Conservation (phyloP, 2,113 vertebrate genomes). For the Salvelinus fontinalis region DNA sequence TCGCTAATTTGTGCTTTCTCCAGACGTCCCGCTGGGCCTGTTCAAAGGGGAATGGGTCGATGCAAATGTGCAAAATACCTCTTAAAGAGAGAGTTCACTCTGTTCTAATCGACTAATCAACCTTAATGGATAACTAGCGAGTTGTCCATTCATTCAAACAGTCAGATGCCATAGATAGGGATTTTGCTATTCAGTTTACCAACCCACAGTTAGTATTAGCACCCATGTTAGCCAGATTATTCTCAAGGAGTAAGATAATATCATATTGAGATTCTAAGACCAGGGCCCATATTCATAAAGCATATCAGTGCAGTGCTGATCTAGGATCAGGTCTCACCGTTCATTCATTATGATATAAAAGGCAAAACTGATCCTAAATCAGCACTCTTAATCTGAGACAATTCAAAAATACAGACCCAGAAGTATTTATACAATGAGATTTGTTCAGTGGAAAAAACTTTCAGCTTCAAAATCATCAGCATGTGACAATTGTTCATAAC, state of each 20-base stretch:
- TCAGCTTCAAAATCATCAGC: neutral
- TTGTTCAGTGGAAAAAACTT: neutral
- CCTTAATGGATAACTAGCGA: neutral
- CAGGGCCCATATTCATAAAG: too few species aligned
- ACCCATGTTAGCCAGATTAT: too few species aligned
- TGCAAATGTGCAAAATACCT: slow-evolving; percentile 62
- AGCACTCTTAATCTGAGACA: neutral
- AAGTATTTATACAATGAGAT: neutral
- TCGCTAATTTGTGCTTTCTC: slow-evolving; percentile 59
- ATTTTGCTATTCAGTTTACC: too few species aligned
- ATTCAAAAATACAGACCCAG: neutral
- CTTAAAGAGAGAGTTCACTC: slow-evolving; percentile 42
- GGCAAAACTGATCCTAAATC: too few species aligned
- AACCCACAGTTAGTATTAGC: too few species aligned
- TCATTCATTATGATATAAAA: too few species aligned
- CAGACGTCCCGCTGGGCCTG: slow-evolving; percentile 43
- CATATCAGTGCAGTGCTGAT: too few species aligned
- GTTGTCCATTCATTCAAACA: neutral
- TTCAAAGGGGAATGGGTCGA: slow-evolving; percentile 53
- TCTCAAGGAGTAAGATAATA: too few species aligned
- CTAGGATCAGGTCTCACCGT: too few species aligned
- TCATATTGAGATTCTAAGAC: too few species aligned
- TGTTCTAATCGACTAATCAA: slow-evolving; percentile 20
- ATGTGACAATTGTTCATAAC: slow-evolving; percentile 2
- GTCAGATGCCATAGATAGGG: too few species aligned